Evolutionary conservation across 2,113 vertebrate genomes (phyloP).

Genomic region (Labeo catla): DNA sequence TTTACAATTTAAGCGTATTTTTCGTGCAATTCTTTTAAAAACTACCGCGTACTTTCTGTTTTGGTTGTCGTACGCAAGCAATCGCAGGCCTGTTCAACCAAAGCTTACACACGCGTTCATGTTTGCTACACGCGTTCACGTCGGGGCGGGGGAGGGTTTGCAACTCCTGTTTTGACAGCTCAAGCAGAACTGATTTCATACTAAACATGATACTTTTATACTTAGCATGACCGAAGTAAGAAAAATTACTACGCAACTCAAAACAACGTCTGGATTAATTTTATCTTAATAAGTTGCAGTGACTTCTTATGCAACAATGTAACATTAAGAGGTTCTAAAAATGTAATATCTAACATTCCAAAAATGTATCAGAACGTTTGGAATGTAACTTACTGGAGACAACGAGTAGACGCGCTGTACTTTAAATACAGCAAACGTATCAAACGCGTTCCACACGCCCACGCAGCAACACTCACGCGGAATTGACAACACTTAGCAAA

Average conservation of each 20-base stretch:
- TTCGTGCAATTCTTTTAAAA: background rate
- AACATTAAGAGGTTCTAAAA: background rate
- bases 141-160: background rate
- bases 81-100: background rate
- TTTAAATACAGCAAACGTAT: background rate
- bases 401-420: background rate
- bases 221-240: background rate
- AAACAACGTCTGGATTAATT: background rate
- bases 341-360: background rate
- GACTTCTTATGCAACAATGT: background rate
- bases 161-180: conserved; percentile 24
- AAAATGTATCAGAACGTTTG: background rate
- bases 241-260: background rate
- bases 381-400: background rate
- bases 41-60: background rate
- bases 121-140: conserved; percentile 14
- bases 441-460: background rate
- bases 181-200: background rate
- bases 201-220: background rate
- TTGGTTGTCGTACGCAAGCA: background rate
- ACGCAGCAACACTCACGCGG: background rate
- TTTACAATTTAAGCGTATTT: background rate
- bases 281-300: background rate
- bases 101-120: background rate
- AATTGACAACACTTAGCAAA: background rate